A percentile compares a stretch with the other conserved stretches of the same genome.
phyloP scores from a whole-genome alignment of 2,888 invertebrate genomes.

The Meandrusa payeni region DNA sequence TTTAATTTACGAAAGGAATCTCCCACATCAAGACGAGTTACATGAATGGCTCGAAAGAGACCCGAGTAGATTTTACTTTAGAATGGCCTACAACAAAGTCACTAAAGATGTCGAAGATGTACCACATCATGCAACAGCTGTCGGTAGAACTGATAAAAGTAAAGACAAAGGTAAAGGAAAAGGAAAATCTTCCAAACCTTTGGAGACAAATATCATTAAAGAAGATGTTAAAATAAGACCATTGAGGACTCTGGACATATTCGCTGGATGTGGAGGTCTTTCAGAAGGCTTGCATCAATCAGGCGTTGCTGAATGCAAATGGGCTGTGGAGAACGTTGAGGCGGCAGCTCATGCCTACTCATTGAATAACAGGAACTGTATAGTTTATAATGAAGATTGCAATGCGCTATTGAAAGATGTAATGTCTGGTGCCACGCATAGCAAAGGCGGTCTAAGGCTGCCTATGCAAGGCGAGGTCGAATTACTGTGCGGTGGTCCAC shows the following conservation, averaged over 20 bases:
- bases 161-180: slow-evolving; percentile 86
- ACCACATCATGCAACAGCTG: slow-evolving; percentile 77
- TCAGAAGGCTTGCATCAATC: slow-evolving; percentile 87
- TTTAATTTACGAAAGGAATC: slow-evolving; percentile 83
- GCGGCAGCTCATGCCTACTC: slow-evolving; percentile 90
- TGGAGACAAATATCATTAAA: slow-evolving; percentile 37
- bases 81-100: slow-evolving; percentile 82
- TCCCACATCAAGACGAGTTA: slow-evolving; percentile 66
- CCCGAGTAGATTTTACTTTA: slow-evolving; percentile 87
- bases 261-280: slow-evolving; percentile 92
- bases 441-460: slow-evolving; percentile 75
- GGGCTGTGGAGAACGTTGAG: slow-evolving; percentile 91
- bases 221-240: slow-evolving; percentile 61
- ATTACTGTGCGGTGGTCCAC: slow-evolving; percentile 91
- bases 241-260: slow-evolving; percentile 87
- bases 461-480: slow-evolving; percentile 91
- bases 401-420: slow-evolving; percentile 85
- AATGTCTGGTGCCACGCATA: slow-evolving; percentile 81
- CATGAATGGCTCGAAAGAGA: slow-evolving; percentile 83
- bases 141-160: slow-evolving; percentile 82
- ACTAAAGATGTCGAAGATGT: slow-evolving; percentile 81
- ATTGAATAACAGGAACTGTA: slow-evolving; percentile 86
- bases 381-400: slow-evolving; percentile 91
- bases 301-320: slow-evolving; percentile 84
- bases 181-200: slow-evolving; percentile 77